Conservation (phyloP, 2,888 invertebrate species). For the Drosophila picticornis region DNA sequence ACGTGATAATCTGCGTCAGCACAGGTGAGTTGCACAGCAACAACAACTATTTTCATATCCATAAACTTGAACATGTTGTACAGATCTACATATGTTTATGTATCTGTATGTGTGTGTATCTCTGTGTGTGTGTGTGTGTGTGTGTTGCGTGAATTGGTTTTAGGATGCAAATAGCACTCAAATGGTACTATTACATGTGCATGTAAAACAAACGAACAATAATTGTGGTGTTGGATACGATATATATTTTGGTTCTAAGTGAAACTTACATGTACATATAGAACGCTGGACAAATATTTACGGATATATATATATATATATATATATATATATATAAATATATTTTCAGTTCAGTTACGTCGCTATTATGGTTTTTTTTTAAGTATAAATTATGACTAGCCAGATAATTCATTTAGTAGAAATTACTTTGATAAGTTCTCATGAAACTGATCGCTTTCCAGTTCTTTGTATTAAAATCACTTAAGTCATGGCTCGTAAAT, state of each 20-base stretch:
- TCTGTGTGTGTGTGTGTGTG: constrained; percentile 7
- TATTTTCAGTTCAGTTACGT: constrained; percentile 4
- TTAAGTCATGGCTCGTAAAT: not conserved
- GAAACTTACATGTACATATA: not conserved
- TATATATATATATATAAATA: not conserved
- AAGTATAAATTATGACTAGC: not conserved
- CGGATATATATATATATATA: not conserved
- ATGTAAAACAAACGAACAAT: constrained; percentile 25
- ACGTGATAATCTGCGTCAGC: constrained; percentile 97
- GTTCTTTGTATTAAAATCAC: not conserved
- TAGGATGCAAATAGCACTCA: not conserved
- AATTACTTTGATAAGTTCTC: constrained; percentile 5
- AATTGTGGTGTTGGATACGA: constrained; percentile 37
- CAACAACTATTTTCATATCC: constrained; percentile 2
- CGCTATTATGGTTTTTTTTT: not conserved
- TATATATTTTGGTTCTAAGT: constrained; percentile 6
- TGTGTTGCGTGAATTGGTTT: constrained; percentile 4
- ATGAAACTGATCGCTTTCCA: not conserved
- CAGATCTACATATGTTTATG: constrained; percentile 25
- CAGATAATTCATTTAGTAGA: not conserved
- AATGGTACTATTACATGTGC: constrained; percentile 33
- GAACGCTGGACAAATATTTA: constrained; percentile 1
- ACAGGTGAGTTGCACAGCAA: constrained; percentile 89
- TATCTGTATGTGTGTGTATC: not conserved
- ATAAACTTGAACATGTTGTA: constrained; percentile 14